Evolutionary conservation across 2,797 vertebrate species (phyloP).

Genomic region (Characodon lateralis): DNA sequence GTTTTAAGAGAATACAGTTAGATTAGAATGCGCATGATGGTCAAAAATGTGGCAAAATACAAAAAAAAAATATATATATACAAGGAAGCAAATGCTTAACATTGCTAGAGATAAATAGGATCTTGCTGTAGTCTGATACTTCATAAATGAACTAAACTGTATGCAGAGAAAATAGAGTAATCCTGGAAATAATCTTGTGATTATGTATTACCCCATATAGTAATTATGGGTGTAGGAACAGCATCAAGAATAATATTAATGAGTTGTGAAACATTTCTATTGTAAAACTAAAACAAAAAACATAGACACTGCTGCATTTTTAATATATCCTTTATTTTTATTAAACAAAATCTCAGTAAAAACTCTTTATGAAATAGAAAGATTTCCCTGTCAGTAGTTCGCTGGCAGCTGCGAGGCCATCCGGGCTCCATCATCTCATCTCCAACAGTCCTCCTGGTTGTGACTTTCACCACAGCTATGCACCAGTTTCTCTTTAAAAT

Average conservation of each 20-base stretch:
- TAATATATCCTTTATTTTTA: slow-evolving; percentile 80
- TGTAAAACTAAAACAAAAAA: slow-evolving; percentile 16
- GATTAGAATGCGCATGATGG: too few relatives aligned
- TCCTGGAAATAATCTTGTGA: neutral
- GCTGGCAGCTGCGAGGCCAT: slow-evolving; percentile 51
- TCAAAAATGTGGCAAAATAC: too few relatives aligned
- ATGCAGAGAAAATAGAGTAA: neutral
- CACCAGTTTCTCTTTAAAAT: slow-evolving; percentile 16
- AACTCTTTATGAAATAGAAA: slow-evolving; percentile 79
- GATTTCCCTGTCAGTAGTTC: slow-evolving; percentile 80
- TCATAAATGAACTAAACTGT: neutral
- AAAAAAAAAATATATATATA: too few relatives aligned
- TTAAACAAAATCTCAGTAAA: slow-evolving; percentile 82
- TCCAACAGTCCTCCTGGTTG: neutral
- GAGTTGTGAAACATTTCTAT: neutral
- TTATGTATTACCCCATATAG: neutral
- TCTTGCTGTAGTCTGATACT: too few relatives aligned
- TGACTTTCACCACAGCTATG: slow-evolving; percentile 25
- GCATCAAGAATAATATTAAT: neutral
- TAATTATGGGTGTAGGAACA: neutral
- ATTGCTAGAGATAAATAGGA: too few relatives aligned
- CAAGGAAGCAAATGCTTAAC: too few relatives aligned
- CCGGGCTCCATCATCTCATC: slow-evolving; percentile 27
- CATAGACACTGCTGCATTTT: slow-evolving; percentile 31
- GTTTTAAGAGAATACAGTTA: too few relatives aligned